Base-by-base conservation (phyloP, 2,888 invertebrate genomes). In the Agrenia bidenticulata region DNA sequence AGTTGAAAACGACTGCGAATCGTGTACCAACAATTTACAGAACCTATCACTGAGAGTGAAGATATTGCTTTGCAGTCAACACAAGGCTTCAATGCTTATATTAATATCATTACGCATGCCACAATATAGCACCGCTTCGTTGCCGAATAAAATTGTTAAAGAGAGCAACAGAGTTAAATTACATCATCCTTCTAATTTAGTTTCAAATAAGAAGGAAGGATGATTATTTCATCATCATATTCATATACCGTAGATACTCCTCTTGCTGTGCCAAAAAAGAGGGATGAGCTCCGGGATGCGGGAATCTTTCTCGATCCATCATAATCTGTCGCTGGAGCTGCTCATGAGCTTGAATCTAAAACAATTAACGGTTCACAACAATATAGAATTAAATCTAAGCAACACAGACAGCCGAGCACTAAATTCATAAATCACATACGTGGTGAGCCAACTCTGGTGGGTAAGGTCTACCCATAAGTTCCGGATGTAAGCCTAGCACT, bases 251-350 rank as follows among this genome's bases (percentile, higher is more conserved):
- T 74, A 87, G 79, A 78, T 85, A 86, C 78, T 87, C 86, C 78
- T 87, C 87, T 78, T 87, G 86, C 77, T 86, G 86, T 26, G 86
- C 86, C 59, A 86, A 84, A 66, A 87, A 81, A 26, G 85, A 84
- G 45, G 86, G 85, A 78, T 87, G 87, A 9, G 70, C 72, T 21
- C 76, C 76, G 37, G 74, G 77, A 63, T 76, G 77, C 26, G 78
- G 78, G 78, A 85, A 86, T 73, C 90, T 84, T 79, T 92, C 92
- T 72, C 92, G 84, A 80, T 92, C 92, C 81, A 92, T 78, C 80
- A 92, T 82, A 81, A 92, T 84, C 79, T 92, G 92, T 74, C 92
- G 85, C 81, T 92, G 91, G 72, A 92, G 81, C 79, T 91, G 91
- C 80, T 92, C 92, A 78, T 92, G 91, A 71, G 91, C 90, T 63